Conservation (phyloP, 2,113 vertebrate species). For the Macaca mulatta region DNA sequence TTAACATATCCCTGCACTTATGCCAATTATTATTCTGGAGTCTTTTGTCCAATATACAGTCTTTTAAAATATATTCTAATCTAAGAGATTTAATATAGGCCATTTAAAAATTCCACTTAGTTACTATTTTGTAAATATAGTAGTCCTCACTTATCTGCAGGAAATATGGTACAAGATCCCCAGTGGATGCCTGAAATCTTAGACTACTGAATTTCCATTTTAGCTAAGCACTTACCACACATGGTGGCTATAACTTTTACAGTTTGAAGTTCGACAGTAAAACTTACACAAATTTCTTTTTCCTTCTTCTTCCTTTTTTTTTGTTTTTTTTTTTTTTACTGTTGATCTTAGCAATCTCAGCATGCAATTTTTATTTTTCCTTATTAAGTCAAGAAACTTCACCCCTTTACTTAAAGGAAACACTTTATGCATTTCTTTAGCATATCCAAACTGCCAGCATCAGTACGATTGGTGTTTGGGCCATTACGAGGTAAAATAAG, state of each 20-base stretch:
- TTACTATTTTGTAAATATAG: not conserved
- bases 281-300: not conserved
- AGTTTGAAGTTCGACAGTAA: not conserved
- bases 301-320: too few species aligned
- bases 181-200: not conserved
- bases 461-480: not conserved
- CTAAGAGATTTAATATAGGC: not conserved
- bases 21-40: not conserved
- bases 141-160: not conserved
- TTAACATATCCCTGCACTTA: not conserved
- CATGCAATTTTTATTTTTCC: not conserved
- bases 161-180: not conserved
- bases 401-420: not conserved
- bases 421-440: not conserved
- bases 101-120: not conserved
- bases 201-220: not conserved
- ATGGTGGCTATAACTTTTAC: not conserved
- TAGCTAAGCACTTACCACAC: not conserved
- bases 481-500: not conserved
- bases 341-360: too few species aligned
- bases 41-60: too few species aligned
- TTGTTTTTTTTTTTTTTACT: too few species aligned
- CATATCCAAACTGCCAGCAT: not conserved
- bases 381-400: not conserved
- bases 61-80: conserved; percentile 17